phyloP scores from a whole-genome alignment of 2,113 vertebrate genomes.

The Prinia subflava region DNA sequence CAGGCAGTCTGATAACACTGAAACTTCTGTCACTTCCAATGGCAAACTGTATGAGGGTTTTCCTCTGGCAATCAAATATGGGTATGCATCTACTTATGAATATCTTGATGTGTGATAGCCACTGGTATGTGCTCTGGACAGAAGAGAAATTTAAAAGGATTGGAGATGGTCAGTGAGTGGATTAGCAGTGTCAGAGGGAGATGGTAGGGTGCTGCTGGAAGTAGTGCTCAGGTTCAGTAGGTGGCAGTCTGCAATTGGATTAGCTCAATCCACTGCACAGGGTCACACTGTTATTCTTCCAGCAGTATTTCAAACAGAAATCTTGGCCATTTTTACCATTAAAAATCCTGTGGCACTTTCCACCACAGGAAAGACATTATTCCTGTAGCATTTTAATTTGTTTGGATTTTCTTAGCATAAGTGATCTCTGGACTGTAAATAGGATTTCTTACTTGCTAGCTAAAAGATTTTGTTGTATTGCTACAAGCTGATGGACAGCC shows the following conservation, averaged over 20 bases:
- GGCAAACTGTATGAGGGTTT: not conserved
- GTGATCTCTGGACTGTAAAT: not conserved
- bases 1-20: not conserved
- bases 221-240: constrained; percentile 16
- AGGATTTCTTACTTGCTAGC: not conserved
- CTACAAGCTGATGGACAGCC: not conserved
- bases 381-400: not conserved
- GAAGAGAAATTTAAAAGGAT: not conserved
- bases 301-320: not conserved
- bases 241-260: constrained; percentile 50
- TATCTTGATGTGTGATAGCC: not conserved
- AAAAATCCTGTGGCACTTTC: not conserved
- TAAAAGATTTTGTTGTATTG: not conserved
- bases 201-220: not conserved
- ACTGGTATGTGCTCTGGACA: not conserved
- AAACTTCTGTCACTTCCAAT: not conserved
- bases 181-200: not conserved
- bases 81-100: not conserved
- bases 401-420: not conserved
- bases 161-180: not conserved
- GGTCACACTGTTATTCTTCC: not conserved
- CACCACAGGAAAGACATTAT: not conserved
- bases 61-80: not conserved
- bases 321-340: not conserved
- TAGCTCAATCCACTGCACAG: not conserved